Conservation (phyloP, 1,140 invertebrate genomes). For the Aphelenchoides avenae region DNA sequence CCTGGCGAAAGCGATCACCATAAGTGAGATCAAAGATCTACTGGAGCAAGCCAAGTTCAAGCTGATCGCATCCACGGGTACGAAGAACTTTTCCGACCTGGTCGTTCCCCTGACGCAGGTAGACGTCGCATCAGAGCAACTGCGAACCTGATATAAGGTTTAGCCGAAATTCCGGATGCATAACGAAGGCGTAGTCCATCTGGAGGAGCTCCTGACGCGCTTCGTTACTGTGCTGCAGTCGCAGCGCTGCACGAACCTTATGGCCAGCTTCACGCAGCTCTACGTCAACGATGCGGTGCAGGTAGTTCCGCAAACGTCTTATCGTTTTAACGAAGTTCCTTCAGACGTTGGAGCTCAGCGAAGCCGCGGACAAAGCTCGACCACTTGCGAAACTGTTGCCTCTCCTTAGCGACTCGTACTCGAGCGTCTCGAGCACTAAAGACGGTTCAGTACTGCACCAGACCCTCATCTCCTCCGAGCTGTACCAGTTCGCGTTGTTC, state of each 20-base stretch:
- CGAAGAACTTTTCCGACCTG: conserved; percentile 38
- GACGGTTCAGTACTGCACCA: conserved; percentile 43
- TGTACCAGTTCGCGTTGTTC: conserved; percentile 37
- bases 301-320: conserved; percentile 10
- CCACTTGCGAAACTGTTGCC: conserved; percentile 48
- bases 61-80: conserved; percentile 14
- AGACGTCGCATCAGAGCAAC: conserved; percentile 8
- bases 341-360: conserved; percentile 17
- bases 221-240: conserved; percentile 26
- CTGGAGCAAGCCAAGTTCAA: conserved; percentile 21
- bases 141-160: neutral
- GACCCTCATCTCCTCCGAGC: conserved; percentile 37
- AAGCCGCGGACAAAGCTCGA: conserved; percentile 1
- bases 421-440: conserved; percentile 12
- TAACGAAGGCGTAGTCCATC: conserved; percentile 9
- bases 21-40: conserved; percentile 17
- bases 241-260: conserved; percentile 2
- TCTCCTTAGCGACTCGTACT: conserved; percentile 35
- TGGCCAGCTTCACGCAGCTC: too few species aligned
- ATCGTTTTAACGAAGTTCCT: conserved; percentile 7
- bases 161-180: conserved; percentile 7
- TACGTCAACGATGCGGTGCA: conserved; percentile 8
- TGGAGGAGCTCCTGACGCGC: conserved; percentile 24
- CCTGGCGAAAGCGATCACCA: conserved; percentile 28
- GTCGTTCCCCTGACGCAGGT: conserved; percentile 38